These are phyloP conservation scores for Ophion ventricosus DNA, from an alignment of 2,888 invertebrate species.

Conservation along the genomic window DNA sequence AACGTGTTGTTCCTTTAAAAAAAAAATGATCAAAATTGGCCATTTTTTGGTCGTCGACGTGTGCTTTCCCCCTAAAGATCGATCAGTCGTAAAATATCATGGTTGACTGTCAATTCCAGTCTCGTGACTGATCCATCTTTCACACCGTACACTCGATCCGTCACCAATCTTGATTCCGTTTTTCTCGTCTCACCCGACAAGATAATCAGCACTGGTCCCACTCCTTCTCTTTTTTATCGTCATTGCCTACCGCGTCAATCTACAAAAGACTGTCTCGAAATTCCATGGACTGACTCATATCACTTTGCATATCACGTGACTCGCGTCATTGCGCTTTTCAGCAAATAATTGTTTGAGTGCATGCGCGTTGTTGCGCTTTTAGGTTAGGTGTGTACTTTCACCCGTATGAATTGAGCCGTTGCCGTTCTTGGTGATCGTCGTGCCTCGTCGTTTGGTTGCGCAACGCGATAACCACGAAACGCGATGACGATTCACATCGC, in stretches of 20 bases:
- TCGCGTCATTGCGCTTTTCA: constrained; percentile 6
- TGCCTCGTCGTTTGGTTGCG: constrained; percentile 60
- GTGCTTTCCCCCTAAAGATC: too few species aligned
- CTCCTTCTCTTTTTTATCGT: background rate
- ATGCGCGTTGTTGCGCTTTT: background rate
- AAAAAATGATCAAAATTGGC: too few species aligned
- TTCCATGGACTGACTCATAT: background rate
- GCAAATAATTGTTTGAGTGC: constrained; percentile 1
- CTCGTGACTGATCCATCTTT: constrained; percentile 32
- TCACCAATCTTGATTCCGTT: constrained; percentile 1
- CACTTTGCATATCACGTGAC: background rate
- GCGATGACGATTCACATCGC: constrained; percentile 51
- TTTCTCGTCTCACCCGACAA: constrained; percentile 1
- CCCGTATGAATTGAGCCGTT: constrained; percentile 68
- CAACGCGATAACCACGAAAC: constrained; percentile 51
- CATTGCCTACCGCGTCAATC: constrained; percentile 26
- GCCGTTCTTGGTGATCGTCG: constrained; percentile 9
- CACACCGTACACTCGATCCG: constrained; percentile 20
- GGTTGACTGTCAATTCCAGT: constrained; percentile 12
- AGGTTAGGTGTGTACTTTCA: constrained; percentile 65
- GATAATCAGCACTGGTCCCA: background rate
- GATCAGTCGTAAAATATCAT: constrained; percentile 34
- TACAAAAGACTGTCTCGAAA: background rate
- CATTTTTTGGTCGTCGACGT: too few species aligned
- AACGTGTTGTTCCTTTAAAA: too few species aligned